A percentile compares a stretch with the other conserved stretches of the same genome.
Conservation (phyloP, 2,797 vertebrate species). For the Arnoldichthys spilopterus region DNA sequence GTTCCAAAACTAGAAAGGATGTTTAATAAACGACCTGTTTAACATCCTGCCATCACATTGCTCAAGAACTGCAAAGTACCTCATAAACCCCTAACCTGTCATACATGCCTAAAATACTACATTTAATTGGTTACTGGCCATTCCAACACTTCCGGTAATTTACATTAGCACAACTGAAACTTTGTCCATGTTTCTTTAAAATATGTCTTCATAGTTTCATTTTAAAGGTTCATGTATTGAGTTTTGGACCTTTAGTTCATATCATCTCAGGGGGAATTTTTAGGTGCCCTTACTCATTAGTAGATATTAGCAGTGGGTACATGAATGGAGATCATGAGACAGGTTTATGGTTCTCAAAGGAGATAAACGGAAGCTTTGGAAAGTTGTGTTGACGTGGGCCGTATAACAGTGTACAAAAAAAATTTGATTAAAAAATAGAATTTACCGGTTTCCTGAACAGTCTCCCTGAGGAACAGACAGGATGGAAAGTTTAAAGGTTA, state of each 20-base stretch:
- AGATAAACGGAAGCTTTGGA: not conserved
- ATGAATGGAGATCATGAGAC: not conserved
- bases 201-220: too few species aligned
- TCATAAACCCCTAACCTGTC: slow-evolving; percentile 26
- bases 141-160: not conserved
- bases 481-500: too few species aligned
- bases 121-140: not conserved
- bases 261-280: not conserved
- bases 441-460: not conserved
- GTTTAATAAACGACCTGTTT: slow-evolving; percentile 17
- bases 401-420: not conserved
- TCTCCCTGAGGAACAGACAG: not conserved
- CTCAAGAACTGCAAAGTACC: slow-evolving; percentile 16
- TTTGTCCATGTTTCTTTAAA: not conserved
- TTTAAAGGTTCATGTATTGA: not conserved
- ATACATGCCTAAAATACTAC: not conserved
- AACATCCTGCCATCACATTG: slow-evolving; percentile 1
- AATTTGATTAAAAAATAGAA: not conserved
- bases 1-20: not conserved
- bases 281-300: not conserved
- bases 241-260: not conserved
- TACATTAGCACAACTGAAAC: not conserved
- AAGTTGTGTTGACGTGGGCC: not conserved
- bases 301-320: not conserved
- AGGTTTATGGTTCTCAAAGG: not conserved